phyloP scores from a whole-genome alignment of 2,797 vertebrate genomes.

The Danio kyathit region DNA sequence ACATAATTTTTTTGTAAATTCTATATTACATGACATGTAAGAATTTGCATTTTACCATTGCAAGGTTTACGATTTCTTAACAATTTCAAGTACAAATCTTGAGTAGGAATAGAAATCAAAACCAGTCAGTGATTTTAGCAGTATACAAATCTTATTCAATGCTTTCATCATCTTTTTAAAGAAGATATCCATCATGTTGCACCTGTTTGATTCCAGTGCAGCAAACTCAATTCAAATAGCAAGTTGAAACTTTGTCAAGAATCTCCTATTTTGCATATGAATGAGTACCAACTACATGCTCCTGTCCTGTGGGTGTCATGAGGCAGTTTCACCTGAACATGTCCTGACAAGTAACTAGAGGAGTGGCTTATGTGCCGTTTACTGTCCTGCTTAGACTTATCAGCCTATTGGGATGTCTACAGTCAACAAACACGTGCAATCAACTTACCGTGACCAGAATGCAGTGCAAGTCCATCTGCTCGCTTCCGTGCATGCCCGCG shows the following conservation, averaged over 20 bases:
- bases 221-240: not conserved
- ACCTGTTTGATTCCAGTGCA: not conserved
- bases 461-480: constrained; percentile 91
- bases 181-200: not conserved
- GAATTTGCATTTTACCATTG: no score
- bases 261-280: constrained; percentile 14
- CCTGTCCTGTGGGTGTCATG: not conserved
- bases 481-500: constrained; percentile 72
- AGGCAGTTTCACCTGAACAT: constrained; percentile 57
- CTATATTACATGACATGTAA: no score
- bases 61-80: no score
- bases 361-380: not conserved
- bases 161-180: not conserved
- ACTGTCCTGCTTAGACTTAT: not conserved
- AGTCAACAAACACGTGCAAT: not conserved
- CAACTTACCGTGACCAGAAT: constrained; percentile 91
- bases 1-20: no score
- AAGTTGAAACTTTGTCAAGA: not conserved
- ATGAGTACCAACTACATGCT: not conserved
- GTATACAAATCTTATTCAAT: not conserved
- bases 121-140: not conserved
- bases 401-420: not conserved
- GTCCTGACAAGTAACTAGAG: constrained; percentile 61
- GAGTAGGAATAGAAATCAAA: not conserved
- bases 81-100: no score